These are phyloP conservation scores for Hemicentrotus pulcherrimus DNA, from an alignment of 35 echinoderm and acorn worm species.

Conservation along the genomic window DNA sequence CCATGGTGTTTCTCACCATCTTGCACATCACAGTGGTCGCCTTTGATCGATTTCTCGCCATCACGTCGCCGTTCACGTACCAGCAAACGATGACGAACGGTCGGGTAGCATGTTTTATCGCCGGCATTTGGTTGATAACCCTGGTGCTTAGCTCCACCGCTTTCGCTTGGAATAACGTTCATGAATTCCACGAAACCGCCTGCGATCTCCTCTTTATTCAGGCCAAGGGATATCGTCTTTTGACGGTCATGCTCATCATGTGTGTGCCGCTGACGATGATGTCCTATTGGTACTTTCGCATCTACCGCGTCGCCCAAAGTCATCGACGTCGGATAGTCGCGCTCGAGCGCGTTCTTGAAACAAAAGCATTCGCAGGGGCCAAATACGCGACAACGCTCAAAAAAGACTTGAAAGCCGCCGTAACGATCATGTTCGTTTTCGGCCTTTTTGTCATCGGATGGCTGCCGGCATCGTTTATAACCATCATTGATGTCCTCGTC, in stretches of 20 bases:
- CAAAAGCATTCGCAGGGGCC: neutral
- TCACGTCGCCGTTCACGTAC: conserved; percentile 56
- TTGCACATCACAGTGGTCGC: conserved; percentile 64
- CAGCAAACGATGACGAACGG: conserved; percentile 29
- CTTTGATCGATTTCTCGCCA: conserved; percentile 66
- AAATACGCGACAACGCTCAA: conserved; percentile 26
- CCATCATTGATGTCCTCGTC: conserved; percentile 51
- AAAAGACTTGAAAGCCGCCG: conserved; percentile 54
- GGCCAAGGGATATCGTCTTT: conserved; percentile 23
- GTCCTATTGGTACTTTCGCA: conserved; percentile 55
- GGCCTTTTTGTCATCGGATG: conserved; percentile 42
- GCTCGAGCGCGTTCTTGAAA: conserved; percentile 22
- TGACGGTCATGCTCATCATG: neutral
- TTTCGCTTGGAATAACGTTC: conserved; percentile 55
- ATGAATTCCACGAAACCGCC: neutral
- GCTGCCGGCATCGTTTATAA: conserved; percentile 54
- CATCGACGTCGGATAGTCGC: conserved; percentile 55
- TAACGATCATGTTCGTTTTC: conserved; percentile 56
- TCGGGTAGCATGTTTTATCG: conserved; percentile 38
- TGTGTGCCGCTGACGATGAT: conserved; percentile 37
- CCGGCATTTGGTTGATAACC: conserved; percentile 46
- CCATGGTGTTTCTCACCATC: conserved; percentile 39
- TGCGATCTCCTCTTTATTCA: conserved; percentile 54
- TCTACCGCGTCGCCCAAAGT: conserved; percentile 43
- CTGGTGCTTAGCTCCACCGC: neutral